phyloP scores from a whole-genome alignment of 2,888 invertebrate genomes.

The Polydrusus tereticollis region DNA sequence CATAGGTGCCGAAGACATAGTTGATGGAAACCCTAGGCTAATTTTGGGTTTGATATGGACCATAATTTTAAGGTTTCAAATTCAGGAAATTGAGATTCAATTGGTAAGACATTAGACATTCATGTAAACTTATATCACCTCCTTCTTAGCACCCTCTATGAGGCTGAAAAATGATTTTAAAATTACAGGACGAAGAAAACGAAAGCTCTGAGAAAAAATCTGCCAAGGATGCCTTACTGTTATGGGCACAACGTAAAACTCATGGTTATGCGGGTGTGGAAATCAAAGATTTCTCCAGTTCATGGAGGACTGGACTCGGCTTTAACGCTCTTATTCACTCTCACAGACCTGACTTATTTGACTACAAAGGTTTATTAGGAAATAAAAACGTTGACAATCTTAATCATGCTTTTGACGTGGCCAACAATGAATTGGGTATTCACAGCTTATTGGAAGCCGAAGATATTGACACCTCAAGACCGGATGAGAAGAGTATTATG shows the following conservation, averaged over 20 bases:
- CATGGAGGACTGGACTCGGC: conserved; percentile 96
- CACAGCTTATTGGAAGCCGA: conserved; percentile 94
- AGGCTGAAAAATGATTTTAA: too few relatives aligned
- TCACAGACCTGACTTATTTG: conserved; percentile 95
- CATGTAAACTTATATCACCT: too few relatives aligned
- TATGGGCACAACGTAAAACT: conserved; percentile 99
- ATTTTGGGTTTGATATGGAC: conserved; percentile 99
- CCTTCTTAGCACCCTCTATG: too few relatives aligned
- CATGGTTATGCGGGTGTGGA: conserved; percentile 92
- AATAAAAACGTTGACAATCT: conserved; percentile 93
- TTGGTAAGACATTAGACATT: conserved; percentile 74
- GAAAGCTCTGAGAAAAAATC: conserved; percentile 98
- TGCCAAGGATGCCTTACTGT: conserved; percentile 96
- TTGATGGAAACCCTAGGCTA: conserved; percentile 96
- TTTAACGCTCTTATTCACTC: conserved; percentile 99
- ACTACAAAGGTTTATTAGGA: conserved; percentile 84
- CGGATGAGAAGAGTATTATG: conserved; percentile 98
- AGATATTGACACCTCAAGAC: conserved; percentile 93
- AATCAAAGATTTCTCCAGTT: conserved; percentile 91
- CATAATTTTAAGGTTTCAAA: conserved; percentile 98
- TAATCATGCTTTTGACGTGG: conserved; percentile 97
- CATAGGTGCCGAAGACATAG: conserved; percentile 99
- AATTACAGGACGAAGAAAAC: conserved; percentile 89
- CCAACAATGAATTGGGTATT: conserved; percentile 93
- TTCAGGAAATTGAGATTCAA: conserved; percentile 98